phyloP scores from a whole-genome alignment of 2,888 invertebrate species.

The Leptothorax acervorum region DNA sequence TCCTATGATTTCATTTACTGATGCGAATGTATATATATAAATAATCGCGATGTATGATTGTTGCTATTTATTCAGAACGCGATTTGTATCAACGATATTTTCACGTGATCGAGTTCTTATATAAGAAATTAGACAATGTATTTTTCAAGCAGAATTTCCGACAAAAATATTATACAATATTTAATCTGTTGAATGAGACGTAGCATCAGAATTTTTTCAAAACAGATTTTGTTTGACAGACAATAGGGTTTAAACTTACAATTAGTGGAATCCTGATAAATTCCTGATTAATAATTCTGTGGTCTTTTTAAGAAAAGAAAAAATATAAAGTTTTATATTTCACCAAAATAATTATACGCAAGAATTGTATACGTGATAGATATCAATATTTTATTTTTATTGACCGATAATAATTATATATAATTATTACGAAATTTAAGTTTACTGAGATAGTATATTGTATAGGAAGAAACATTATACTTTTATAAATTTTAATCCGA shows the following conservation, averaged over 20 bases:
- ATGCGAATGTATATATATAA: not conserved
- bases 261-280: not conserved
- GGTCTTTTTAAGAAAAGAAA: not conserved
- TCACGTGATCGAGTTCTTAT: not conserved
- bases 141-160: not conserved
- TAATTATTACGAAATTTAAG: not conserved
- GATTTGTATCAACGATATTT: constrained; percentile 22
- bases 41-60: not conserved
- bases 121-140: not conserved
- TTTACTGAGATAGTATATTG: not conserved
- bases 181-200: not conserved
- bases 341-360: not conserved
- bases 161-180: constrained; percentile 24
- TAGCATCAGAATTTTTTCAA: not conserved
- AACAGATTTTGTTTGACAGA: not conserved
- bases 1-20: not conserved
- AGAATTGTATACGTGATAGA: not conserved
- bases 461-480: not conserved
- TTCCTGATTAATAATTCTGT: not conserved
- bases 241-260: not conserved
- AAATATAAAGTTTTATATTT: not conserved
- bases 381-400: not conserved
- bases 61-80: constrained; percentile 2
- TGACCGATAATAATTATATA: not conserved
- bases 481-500: not conserved